Percentiles rank a stretch among this genome's conserved stretches.
phyloP scores from a whole-genome alignment of 2,888 invertebrate species.

The Eilema sororculum region DNA sequence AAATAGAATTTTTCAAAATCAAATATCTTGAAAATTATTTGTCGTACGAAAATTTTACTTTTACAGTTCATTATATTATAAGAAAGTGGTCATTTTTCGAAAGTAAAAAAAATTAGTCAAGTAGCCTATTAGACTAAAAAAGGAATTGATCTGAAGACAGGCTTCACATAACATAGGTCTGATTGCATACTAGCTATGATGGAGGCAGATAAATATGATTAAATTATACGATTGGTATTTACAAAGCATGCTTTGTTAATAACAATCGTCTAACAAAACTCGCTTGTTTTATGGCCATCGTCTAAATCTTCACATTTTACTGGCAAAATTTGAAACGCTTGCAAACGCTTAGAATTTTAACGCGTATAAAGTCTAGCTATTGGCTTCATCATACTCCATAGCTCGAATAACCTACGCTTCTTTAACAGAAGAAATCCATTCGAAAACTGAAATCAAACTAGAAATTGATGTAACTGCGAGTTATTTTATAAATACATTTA shows the following conservation, averaged over 20 bases:
- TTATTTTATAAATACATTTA: neutral
- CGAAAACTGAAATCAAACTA: no score
- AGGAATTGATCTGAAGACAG: no score
- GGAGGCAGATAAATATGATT: neutral
- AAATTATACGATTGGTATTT: no score
- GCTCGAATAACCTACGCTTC: neutral
- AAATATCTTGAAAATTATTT: no score
- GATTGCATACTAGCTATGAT: neutral
- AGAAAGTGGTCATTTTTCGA: no score
- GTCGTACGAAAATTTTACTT: no score
- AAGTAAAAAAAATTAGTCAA: no score
- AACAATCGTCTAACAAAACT: neutral
- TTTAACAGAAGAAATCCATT: neutral
- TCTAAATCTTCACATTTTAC: constrained; percentile 40
- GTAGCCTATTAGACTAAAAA: no score
- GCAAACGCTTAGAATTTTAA: constrained; percentile 40
- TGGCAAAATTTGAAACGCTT: constrained; percentile 22
- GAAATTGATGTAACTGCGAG: neutral
- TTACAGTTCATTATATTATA: no score
- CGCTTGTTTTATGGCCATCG: constrained; percentile 29
- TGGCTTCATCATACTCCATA: neutral
- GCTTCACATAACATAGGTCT: no score
- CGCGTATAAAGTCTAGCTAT: neutral
- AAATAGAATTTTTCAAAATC: no score
- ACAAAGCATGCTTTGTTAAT: neutral